Base-by-base conservation (phyloP, 2,113 vertebrate species). In the Prunella himalayana region DNA sequence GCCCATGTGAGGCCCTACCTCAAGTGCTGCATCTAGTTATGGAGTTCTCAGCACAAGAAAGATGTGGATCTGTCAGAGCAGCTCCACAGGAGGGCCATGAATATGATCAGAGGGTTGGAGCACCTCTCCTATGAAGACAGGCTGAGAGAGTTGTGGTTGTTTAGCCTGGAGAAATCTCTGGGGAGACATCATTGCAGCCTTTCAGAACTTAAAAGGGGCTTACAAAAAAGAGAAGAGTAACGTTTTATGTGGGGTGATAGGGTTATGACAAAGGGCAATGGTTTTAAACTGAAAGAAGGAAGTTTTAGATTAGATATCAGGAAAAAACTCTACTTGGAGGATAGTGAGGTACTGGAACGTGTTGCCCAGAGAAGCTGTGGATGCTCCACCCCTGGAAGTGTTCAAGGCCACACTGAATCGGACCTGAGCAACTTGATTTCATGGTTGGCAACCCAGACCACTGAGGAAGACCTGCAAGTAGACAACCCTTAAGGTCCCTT, bases 201-300 rank as follows among this genome's bases (percentile, higher is more conserved):
- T 56, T 44, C 66, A 64, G 42, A 50, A 50, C 9, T 41, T 35
- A 42, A 53, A 64, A 5, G 16, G 15, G 13, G 11, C 30, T 31
- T 79, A 25, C 4, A 49, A 42, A 35, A 49, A 41, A 22, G 30
- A 47, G 47, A 30, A 54, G 8, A 42, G 11, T 49, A 54, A 50
- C 31, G 27, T 72, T 69, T 50, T 64, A 57, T 1, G 0, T 10
- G 6, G 21, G 4, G 5, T 30, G 9, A 41, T 15, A 56, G 7
- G 21, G 17, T 28, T 63, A 49, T 30, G 6, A 44, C 42, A 80
- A 72, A 19, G 23, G 6, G 8, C 8, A 65, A 33, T 10, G 21
- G 30, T 71, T 44, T 42, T 35, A 27, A 80, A 65, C 10, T 33
- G 27, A 56, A 61, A 63, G 31, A 68, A 37, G 7, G 3, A 64